phyloP scores from a whole-genome alignment of 2,888 invertebrate genomes.

The Rhagonycha lutea region DNA sequence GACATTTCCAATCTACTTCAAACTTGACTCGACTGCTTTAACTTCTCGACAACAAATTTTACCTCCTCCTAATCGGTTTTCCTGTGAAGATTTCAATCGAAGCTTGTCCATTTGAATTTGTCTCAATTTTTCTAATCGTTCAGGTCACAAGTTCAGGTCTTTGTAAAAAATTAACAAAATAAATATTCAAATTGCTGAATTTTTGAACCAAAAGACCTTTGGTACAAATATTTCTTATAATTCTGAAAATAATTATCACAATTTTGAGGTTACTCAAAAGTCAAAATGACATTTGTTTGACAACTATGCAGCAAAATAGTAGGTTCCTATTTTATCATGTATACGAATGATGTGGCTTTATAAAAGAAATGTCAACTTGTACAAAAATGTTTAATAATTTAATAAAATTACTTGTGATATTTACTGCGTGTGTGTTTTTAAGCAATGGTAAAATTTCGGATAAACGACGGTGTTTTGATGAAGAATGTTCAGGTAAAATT shows the following conservation, averaged over 20 bases:
- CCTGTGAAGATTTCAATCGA: no score
- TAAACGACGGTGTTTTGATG: conserved; percentile 72
- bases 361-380: conserved; percentile 46
- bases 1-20: no score
- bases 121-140: no score
- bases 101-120: no score
- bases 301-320: neutral
- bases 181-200: no score
- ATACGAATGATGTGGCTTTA: conserved; percentile 41
- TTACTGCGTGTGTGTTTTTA: conserved; percentile 45
- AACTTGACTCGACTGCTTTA: no score
- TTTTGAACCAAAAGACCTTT: no score
- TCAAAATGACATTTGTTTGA: neutral
- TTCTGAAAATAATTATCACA: neutral
- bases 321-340: conserved; percentile 1
- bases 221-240: no score
- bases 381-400: conserved; percentile 53
- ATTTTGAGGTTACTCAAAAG: neutral
- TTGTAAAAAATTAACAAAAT: no score
- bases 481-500: conserved; percentile 69
- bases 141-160: no score
- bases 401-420: conserved; percentile 49
- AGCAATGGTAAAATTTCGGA: conserved; percentile 62
- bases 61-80: no score
- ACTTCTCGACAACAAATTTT: no score